phyloP scores from a whole-genome alignment of 2,888 invertebrate genomes.

The Norana najaformis region DNA sequence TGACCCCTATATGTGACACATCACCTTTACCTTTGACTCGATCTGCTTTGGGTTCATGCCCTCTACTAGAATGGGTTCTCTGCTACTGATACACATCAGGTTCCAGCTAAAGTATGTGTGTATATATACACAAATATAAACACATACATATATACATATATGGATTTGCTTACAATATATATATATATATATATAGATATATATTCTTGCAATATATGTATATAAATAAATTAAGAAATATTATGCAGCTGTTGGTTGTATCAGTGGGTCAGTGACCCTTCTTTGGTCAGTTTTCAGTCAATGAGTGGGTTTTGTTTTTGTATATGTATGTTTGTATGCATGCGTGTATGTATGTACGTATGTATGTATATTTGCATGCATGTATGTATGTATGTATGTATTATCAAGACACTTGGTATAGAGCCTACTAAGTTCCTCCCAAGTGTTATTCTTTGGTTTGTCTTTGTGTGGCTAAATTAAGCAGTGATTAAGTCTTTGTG shows the following conservation, averaged over 20 bases:
- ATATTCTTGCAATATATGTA: background rate
- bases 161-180: background rate
- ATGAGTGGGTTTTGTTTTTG: background rate
- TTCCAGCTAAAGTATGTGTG: background rate
- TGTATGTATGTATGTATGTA: no score
- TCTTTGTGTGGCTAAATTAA: no score
- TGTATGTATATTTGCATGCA: no score
- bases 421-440: no score
- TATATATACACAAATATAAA: no score
- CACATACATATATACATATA: background rate
- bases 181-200: background rate
- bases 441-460: no score
- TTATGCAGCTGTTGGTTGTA: no score
- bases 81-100: background rate
- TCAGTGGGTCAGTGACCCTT: no score
- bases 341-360: no score
- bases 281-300: no score
- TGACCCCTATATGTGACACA: background rate
- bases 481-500: no score
- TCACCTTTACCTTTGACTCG: background rate
- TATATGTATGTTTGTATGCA: background rate
- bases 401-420: no score
- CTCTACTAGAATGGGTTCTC: background rate
- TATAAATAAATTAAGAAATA: background rate
- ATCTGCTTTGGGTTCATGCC: background rate